These are phyloP conservation scores for Drosophila crucigera DNA, from an alignment of 2,888 invertebrate species.

Conservation along the genomic window DNA sequence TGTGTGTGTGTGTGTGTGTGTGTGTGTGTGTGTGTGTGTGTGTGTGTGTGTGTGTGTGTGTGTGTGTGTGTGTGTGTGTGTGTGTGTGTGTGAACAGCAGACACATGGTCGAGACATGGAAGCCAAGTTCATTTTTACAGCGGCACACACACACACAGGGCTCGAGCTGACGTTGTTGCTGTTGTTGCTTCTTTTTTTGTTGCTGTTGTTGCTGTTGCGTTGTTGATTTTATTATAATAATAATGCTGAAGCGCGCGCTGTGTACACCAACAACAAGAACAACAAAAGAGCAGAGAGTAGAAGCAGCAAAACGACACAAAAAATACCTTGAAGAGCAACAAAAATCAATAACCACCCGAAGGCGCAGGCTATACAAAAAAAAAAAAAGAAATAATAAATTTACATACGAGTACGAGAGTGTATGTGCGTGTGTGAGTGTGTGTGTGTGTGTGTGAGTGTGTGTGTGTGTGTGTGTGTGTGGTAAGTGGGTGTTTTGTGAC, in stretches of 20 bases:
- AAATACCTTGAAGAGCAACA: conserved; percentile 39
- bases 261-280: conserved; percentile 25
- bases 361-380: conserved; percentile 41
- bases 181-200: conserved; percentile 7
- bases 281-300: conserved; percentile 8
- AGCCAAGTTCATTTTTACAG: conserved; percentile 60
- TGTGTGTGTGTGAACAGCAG: conserved; percentile 22
- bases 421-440: conserved; percentile 1
- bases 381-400: conserved; percentile 2
- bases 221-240: conserved; percentile 78
- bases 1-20: background rate
- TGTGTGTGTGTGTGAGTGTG: background rate
- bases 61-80: background rate
- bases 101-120: conserved; percentile 56
- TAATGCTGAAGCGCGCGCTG: conserved; percentile 54
- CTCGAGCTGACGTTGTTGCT: conserved; percentile 1
- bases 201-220: conserved; percentile 22
- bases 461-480: conserved; percentile 24
- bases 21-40: background rate
- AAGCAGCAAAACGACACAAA: conserved; percentile 17
- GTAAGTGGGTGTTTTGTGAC: conserved; percentile 37
- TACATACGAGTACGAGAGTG: conserved; percentile 8
- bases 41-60: background rate
- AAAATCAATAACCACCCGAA: conserved; percentile 78
- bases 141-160: conserved; percentile 4